Evolutionary conservation across 2,113 vertebrate species (phyloP).

Genomic region (Protobothrops mucrosquamatus): DNA sequence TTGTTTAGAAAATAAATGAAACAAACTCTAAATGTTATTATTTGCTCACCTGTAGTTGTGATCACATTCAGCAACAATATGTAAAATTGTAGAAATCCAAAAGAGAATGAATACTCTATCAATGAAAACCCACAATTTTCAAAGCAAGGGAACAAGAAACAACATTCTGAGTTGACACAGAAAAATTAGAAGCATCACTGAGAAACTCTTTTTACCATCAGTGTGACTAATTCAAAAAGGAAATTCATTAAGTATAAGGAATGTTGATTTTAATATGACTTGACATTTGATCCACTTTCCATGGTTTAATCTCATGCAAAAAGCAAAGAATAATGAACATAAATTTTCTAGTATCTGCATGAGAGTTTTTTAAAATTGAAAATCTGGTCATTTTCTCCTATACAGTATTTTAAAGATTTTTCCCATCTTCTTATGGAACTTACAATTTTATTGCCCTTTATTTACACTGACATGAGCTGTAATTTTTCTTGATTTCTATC

Average conservation of each 20-base stretch:
- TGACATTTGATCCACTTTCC: background rate
- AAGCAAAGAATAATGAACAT: background rate
- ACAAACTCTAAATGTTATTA: background rate
- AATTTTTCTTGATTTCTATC: background rate
- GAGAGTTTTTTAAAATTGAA: background rate
- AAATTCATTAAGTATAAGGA: conserved; percentile 2
- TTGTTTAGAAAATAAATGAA: background rate
- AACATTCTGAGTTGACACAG: background rate
- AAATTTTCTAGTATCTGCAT: background rate
- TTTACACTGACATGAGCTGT: background rate
- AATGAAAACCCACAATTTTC: background rate
- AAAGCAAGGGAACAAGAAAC: background rate
- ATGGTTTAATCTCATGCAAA: conserved; percentile 10
- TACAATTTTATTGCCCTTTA: background rate
- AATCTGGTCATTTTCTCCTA: background rate
- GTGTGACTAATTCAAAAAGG: background rate
- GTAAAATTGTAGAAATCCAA: background rate
- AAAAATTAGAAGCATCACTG: background rate
- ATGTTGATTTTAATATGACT: conserved; percentile 19
- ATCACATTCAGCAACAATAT: background rate
- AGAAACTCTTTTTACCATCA: background rate
- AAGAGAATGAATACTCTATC: background rate
- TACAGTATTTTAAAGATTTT: background rate
- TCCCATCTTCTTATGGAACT: background rate
- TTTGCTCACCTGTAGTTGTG: background rate